Conservation (phyloP, 2,113 vertebrate species). For the Anguilla rostrata region DNA sequence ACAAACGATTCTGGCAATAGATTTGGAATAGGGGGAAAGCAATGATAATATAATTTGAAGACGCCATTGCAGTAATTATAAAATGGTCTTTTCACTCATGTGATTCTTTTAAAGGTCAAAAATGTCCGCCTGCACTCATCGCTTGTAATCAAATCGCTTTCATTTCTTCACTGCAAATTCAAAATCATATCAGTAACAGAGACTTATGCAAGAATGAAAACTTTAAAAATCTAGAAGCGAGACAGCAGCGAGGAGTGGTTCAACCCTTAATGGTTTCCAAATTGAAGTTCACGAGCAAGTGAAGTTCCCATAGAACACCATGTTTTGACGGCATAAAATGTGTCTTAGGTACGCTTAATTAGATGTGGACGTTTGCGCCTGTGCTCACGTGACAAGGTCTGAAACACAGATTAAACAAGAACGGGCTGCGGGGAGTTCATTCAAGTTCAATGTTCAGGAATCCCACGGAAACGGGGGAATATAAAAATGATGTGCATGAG, state of each 20-base stretch:
- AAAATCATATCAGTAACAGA: background rate
- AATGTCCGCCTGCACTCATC: background rate
- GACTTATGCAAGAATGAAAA: background rate
- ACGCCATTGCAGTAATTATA: background rate
- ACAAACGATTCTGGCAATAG: background rate
- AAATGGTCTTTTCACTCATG: background rate
- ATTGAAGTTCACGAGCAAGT: background rate
- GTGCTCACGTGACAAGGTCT: background rate
- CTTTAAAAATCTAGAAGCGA: background rate
- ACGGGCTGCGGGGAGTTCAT: background rate
- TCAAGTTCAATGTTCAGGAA: constrained; percentile 4
- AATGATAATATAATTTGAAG: background rate
- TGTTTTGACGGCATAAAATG: background rate
- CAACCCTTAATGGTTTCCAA: background rate
- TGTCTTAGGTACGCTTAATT: background rate
- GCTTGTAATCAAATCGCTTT: background rate
- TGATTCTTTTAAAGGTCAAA: background rate
- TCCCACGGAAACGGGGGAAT: background rate
- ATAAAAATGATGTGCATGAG: too few relatives aligned
- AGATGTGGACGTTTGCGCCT: background rate
- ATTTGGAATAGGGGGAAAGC: background rate
- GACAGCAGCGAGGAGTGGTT: background rate
- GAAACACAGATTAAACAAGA: background rate
- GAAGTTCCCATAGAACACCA: background rate
- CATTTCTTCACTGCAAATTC: background rate